phyloP scores from a whole-genome alignment of 2,888 invertebrate species.

The Drosophila fulvimacula region DNA sequence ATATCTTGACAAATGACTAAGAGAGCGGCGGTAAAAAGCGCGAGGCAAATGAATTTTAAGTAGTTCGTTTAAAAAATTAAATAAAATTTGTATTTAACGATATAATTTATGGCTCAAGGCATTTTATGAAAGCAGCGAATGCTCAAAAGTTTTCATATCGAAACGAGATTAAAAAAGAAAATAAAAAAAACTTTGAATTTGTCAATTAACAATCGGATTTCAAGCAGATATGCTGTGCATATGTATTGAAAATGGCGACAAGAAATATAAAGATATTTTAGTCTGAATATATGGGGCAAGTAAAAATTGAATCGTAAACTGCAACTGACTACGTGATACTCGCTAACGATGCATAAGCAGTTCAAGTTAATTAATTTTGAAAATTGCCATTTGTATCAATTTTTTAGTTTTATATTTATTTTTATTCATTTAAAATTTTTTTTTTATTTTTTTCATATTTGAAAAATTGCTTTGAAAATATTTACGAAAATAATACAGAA shows the following conservation, averaged over 20 bases:
- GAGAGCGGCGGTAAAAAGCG: not conserved
- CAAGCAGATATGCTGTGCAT: not conserved
- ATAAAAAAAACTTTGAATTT: not conserved
- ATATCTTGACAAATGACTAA: constrained; percentile 17
- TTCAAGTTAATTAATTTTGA: no score
- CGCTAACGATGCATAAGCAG: no score
- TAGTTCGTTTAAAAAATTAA: not conserved
- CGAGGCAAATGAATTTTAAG: not conserved
- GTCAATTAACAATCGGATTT: no score
- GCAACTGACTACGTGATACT: no score
- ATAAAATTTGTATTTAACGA: not conserved
- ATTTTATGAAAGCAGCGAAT: constrained; percentile 8
- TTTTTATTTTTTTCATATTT: no score
- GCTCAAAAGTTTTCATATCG: not conserved
- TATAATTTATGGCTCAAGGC: not conserved
- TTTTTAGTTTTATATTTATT: not conserved
- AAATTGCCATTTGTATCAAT: not conserved
- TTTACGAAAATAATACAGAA: no score
- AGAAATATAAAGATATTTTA: not conserved
- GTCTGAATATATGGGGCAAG: not conserved
- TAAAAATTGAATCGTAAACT: not conserved
- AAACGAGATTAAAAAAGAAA: not conserved
- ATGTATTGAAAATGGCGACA: no score
- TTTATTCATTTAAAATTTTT: no score
- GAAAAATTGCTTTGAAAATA: no score